Evolutionary conservation across 2,113 vertebrate species (phyloP), one percentile per base, ranked within the genome.

Genomic region (Pyxicephalus adspersus): DNA sequence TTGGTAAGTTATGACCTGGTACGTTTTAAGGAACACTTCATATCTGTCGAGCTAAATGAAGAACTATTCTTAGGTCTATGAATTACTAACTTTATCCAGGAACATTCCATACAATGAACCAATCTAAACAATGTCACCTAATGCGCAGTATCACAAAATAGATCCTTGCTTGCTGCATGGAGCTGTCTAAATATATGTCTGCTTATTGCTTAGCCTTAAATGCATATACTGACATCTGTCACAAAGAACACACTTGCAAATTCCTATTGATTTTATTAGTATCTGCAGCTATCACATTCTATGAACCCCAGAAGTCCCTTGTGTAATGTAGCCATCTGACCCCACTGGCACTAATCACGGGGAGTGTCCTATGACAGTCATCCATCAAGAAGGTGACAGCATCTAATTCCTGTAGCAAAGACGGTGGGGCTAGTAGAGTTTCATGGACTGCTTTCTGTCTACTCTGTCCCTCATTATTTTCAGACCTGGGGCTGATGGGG

Each of bases 241-340:
- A 74, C 71, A 73, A 58, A 73, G 70, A 57, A 31, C 26, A 73
- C 68, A 57, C 50, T 19, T 3, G 50, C 52, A 22, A 25, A 61
- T 74, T 20, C 28, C 15, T 25, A 61, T 74, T 20, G n/a, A 18
- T 52, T 65, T 57, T 67, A 67, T 78, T 78, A 54, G 63, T 34
- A 78, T 76, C 58, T 50, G 57, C 26, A 65, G 64, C 28, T 11
- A 78, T 80, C 65, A 61, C 77, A 70, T 79, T 70, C 77, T 31
- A 55, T 72, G 20, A 61, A 25, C 55, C 55, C 31, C 57, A 71
- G 31, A 72, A 72, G 68, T 91, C 93, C 93, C 91, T 90, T 89
- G 89, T 88, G 93, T 91, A 94, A 93, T 94, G 89, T 88, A 90
- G 87, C 84, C 90, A 91, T 92, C 87, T 92, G 92, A 91, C 92